phyloP scores from a whole-genome alignment of 2,888 invertebrate species.

The Noctua janthe region DNA sequence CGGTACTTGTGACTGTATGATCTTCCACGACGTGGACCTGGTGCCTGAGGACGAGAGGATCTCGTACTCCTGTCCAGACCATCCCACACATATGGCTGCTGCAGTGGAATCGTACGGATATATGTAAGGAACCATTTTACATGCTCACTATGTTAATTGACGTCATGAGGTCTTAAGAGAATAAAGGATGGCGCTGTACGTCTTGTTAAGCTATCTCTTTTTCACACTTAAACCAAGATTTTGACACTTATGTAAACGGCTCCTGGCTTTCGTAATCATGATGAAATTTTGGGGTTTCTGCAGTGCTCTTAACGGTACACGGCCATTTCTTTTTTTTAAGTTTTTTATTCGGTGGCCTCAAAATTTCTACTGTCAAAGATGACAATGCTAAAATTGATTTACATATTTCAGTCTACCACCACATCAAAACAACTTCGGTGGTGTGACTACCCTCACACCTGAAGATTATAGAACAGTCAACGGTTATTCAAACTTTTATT shows the following conservation, averaged over 20 bases:
- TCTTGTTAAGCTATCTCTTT: neutral
- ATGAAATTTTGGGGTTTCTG: neutral
- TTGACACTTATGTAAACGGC: neutral
- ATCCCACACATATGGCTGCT: conserved; percentile 45
- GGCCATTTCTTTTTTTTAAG: neutral
- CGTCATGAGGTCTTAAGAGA: neutral
- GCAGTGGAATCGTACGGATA: conserved; percentile 42
- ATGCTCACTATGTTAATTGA: neutral
- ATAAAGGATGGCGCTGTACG: too few relatives aligned
- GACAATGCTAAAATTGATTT: neutral
- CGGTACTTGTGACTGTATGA: conserved; percentile 55
- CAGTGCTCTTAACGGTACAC: neutral
- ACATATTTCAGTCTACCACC: conserved; percentile 43
- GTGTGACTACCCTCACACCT: conserved; percentile 95
- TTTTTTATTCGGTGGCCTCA: neutral
- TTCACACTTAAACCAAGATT: neutral
- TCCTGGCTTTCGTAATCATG: too few relatives aligned
- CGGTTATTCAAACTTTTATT: conserved; percentile 96
- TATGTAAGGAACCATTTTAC: conserved; percentile 4
- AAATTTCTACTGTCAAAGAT: neutral
- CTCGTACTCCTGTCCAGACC: conserved; percentile 41
- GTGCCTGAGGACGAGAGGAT: conserved; percentile 54
- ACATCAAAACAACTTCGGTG: conserved; percentile 91
- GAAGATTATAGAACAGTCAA: conserved; percentile 95
- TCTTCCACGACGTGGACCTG: conserved; percentile 61